Conservation (phyloP, 2,888 invertebrate genomes). For the Ferrisia virgata region DNA sequence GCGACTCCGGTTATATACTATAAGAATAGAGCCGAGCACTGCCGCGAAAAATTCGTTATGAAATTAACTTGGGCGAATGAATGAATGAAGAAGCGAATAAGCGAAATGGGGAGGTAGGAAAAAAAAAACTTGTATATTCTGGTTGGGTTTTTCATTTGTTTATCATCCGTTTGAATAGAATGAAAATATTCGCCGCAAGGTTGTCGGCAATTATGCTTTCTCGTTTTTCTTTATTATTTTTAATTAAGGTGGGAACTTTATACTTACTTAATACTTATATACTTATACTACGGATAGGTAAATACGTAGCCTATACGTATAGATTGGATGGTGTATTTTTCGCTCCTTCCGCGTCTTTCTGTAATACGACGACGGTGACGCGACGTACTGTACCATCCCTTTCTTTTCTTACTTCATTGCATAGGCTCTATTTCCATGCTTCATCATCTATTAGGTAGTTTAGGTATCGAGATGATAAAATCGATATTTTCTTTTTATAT, state of each 20-base stretch:
- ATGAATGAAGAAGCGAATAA: background rate
- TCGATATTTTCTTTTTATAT: background rate
- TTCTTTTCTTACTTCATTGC: no score
- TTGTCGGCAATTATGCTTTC: slow-evolving; percentile 4
- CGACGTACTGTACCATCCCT: no score
- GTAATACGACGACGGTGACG: no score
- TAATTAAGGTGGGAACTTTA: background rate
- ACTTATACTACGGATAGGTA: no score
- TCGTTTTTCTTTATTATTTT: slow-evolving; percentile 12
- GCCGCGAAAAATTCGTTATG: slow-evolving; percentile 13
- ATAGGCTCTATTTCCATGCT: no score
- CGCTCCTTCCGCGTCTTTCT: background rate
- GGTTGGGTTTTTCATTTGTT: slow-evolving; percentile 6
- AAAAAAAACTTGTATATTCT: background rate
- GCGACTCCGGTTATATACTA: background rate
- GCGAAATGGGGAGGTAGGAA: no score
- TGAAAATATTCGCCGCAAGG: background rate
- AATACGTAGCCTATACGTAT: background rate
- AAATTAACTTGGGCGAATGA: background rate
- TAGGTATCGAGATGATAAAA: background rate
- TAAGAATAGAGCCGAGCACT: slow-evolving; percentile 7
- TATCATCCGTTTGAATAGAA: slow-evolving; percentile 11
- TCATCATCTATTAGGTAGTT: no score
- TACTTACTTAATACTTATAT: no score
- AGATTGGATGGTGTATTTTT: background rate